phyloP scores from a whole-genome alignment of 2,113 vertebrate genomes.

The Riparia riparia region DNA sequence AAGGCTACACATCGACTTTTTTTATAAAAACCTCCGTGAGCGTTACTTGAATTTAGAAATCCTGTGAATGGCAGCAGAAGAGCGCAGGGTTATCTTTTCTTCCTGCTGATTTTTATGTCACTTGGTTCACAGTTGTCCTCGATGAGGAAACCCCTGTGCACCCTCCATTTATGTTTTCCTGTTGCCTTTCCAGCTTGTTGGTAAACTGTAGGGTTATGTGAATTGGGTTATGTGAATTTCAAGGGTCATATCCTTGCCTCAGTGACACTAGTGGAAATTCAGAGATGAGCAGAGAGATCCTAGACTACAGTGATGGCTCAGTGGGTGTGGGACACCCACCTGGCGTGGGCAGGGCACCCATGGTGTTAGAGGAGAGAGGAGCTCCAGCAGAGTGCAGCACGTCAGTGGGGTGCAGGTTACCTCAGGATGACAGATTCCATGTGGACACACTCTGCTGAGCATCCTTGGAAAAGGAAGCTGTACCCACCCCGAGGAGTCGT shows the following conservation, averaged over 20 bases:
- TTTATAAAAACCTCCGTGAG: not conserved
- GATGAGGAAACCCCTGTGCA: not conserved
- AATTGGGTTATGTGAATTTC: not conserved
- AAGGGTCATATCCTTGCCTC: not conserved
- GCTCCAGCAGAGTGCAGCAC: not conserved
- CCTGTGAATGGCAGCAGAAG: conserved; percentile 35
- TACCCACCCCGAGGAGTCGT: too few relatives aligned
- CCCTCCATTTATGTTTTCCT: not conserved
- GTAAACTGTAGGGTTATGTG: not conserved
- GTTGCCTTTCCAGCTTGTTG: not conserved
- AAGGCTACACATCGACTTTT: conserved; percentile 45
- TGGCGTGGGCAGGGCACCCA: not conserved
- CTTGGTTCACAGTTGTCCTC: not conserved
- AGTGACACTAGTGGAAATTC: not conserved
- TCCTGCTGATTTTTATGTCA: not conserved
- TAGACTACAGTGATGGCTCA: not conserved
- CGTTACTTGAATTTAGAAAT: conserved; percentile 47
- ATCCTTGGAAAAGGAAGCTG: not conserved
- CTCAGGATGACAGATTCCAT: not conserved
- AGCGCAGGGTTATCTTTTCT: not conserved
- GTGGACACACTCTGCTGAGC: not conserved
- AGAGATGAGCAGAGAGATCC: not conserved
- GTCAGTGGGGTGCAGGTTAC: accelerated
- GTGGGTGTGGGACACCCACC: not conserved
- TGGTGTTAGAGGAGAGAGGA: not conserved